Conservation (phyloP, 92 coral and sea anemone genomes). For the Siderastrea radians region DNA sequence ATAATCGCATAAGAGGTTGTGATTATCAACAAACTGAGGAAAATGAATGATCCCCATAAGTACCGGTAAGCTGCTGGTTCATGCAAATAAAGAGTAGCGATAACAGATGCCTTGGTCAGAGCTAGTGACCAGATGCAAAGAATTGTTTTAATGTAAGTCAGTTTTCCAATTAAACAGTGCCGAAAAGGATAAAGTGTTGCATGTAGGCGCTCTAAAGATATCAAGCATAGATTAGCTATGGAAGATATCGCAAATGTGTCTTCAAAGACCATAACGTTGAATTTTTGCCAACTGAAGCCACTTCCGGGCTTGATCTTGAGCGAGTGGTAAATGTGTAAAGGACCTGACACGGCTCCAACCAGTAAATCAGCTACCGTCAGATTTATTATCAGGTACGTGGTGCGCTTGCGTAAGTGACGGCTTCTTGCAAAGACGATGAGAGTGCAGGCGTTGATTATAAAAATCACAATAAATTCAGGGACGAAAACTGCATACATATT, state of each 20-base stretch:
- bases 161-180: not conserved
- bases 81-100: not conserved
- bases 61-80: not conserved
- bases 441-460: not conserved
- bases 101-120: not conserved
- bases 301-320: no score
- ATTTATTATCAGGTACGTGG: no score
- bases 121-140: not conserved
- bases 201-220: conserved; percentile 1
- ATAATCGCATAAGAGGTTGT: no score
- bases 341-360: conserved; percentile 1
- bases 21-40: no score
- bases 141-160: not conserved
- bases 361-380: not conserved
- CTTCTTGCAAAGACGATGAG: not conserved
- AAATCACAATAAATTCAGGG: not conserved
- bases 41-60: not conserved
- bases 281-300: not conserved
- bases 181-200: conserved; percentile 7
- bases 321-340: not conserved
- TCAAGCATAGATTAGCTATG: not conserved
- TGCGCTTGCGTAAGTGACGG: conserved; percentile 13
- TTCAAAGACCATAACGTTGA: not conserved
- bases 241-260: not conserved
- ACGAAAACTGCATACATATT: not conserved